Base-by-base conservation (phyloP, 2,797 vertebrate species). In the Catostomus latipinnis region DNA sequence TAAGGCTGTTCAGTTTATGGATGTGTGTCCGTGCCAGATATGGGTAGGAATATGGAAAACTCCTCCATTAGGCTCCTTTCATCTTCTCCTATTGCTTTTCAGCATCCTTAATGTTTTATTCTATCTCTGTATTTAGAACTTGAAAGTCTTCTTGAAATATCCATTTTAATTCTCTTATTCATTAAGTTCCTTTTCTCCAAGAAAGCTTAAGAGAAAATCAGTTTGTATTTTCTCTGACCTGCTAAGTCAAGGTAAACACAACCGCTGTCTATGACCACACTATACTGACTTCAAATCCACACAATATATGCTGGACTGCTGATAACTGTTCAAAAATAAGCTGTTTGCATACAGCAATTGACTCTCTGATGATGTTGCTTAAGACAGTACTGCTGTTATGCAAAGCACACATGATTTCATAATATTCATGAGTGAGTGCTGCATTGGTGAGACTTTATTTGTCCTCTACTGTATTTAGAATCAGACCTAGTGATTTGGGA, bases 41-140 rank as follows among this genome's bases (percentile, higher is more conserved):
- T 73, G 63, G 69, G 46, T 13, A 54, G 80, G 72, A 81, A 83
- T 82, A 86, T 87, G 83, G 71, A 82, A 84, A 80, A 81, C 73
- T 83, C 76, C 18, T 82, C 77, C 56, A 71, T 77, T 70, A 65
- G 22, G 45, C 13, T 74, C 74, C 82, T 90, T 90, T 88, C 83
- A 86, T 86, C 78, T 83, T 78, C 56, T 71, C 13, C 65, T 61
- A 8, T 77, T 66, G 69, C 72, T 69, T 54, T 67, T 63, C 61
- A 53, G 18, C 45, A 50, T 60, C 65, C 52, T 77, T 84, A 80
- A 63, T 87, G 62, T 83, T 81, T 71, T 72, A 70, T 65, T 71
- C 73, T 49, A n/a, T 34, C 48, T 22, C 52, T 58, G 68, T 82
- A 18, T 73, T 74, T 68, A 73, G 5, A 58, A 16, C 74, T 76